Conservation (phyloP, 2,888 invertebrate species). For the Eristalis arbustorum region DNA sequence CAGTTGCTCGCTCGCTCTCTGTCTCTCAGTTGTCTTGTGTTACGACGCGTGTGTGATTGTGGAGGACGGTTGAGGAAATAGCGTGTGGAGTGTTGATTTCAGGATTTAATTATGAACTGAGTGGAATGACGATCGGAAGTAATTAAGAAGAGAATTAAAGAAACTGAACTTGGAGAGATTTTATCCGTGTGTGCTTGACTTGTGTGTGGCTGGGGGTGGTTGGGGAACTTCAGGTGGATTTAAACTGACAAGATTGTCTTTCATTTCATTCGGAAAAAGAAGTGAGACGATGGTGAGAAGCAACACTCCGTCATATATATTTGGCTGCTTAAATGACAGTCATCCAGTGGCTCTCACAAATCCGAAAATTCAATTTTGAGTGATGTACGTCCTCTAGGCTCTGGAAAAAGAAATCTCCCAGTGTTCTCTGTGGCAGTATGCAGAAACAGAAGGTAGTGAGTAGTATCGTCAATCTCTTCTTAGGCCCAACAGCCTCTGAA, state of each 20-base stretch:
- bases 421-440: too few species aligned
- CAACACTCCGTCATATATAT: neutral
- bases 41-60: neutral
- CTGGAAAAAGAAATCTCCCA: too few species aligned
- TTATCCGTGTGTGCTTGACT: neutral
- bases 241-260: neutral
- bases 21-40: neutral
- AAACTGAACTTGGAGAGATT: neutral
- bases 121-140: constrained; percentile 23
- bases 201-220: neutral
- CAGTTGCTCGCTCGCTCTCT: too few species aligned
- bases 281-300: neutral
- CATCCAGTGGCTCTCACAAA: too few species aligned
- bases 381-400: too few species aligned
- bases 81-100: constrained; percentile 11
- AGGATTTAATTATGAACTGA: constrained; percentile 32
- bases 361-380: too few species aligned
- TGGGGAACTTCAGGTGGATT: neutral
- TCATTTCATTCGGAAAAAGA: neutral
- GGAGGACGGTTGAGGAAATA: too few species aligned
- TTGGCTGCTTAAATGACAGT: too few species aligned
- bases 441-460: too few species aligned
- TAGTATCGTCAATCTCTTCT: too few species aligned
- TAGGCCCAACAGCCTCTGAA: too few species aligned
- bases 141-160: constrained; percentile 17